These are phyloP conservation scores for Mobula hypostoma DNA, from an alignment of 2,113 vertebrate genomes.

Conservation along the genomic window DNA sequence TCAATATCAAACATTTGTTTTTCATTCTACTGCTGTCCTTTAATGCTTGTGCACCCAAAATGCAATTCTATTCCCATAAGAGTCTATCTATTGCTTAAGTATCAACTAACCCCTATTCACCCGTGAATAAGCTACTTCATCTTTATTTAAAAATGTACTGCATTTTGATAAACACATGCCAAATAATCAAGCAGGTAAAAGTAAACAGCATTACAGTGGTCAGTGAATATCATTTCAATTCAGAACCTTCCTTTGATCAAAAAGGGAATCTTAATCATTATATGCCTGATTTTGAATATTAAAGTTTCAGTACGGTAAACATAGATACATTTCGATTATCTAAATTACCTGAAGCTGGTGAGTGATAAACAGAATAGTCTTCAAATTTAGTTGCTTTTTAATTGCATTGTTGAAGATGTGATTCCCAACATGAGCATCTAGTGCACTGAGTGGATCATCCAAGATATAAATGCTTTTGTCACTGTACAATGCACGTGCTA, in stretches of 20 bases:
- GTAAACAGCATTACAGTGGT: not conserved
- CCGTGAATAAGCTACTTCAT: too few species aligned
- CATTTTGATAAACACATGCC: not conserved
- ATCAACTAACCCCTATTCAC: too few species aligned
- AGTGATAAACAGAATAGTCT: constrained; percentile 81
- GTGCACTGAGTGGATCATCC: constrained; percentile 85
- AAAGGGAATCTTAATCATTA: not conserved
- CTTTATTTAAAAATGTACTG: too few species aligned
- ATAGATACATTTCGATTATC: not conserved
- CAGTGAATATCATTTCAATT: not conserved
- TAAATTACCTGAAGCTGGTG: constrained; percentile 81
- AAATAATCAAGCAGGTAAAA: not conserved
- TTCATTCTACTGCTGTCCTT: too few species aligned
- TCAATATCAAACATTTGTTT: too few species aligned
- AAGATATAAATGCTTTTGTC: constrained; percentile 77
- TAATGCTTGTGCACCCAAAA: too few species aligned
- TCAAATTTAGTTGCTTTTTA: constrained; percentile 74
- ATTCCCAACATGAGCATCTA: constrained; percentile 84
- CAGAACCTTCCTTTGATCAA: not conserved
- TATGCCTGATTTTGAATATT: not conserved
- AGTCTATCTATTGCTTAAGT: too few species aligned
- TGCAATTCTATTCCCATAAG: too few species aligned
- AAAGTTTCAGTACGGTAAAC: too few species aligned
- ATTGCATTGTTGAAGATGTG: constrained; percentile 88
- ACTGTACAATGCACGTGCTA: constrained; percentile 83